Evolutionary conservation across 2,888 invertebrate genomes (phyloP).

Genomic region (Gymnocheta viridis): DNA sequence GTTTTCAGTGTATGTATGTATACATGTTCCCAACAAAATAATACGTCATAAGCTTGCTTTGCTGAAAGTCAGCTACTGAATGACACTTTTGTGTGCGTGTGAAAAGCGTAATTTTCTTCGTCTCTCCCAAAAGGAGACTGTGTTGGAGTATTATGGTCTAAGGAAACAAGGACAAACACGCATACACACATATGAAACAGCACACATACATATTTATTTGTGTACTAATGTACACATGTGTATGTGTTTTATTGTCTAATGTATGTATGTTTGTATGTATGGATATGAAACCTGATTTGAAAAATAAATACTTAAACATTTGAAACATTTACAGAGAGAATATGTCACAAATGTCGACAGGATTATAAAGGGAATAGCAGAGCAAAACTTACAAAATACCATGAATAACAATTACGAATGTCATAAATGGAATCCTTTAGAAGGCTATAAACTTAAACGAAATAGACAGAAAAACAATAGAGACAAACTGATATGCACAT

Average conservation of each 20-base stretch:
- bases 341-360: slow-evolving; percentile 5
- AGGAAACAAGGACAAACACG: slow-evolving; percentile 6
- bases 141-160: not conserved
- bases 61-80: not conserved
- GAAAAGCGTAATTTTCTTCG: not conserved
- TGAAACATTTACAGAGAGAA: slow-evolving; percentile 28
- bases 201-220: not conserved
- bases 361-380: slow-evolving; percentile 9
- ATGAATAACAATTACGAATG: slow-evolving; percentile 66
- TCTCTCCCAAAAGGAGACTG: not conserved
- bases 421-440: slow-evolving; percentile 64
- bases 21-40: not conserved
- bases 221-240: not conserved
- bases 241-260: not conserved
- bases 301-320: slow-evolving; percentile 60
- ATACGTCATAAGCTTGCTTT: not conserved
- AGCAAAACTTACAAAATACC: slow-evolving; percentile 43
- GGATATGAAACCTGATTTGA: slow-evolving; percentile 56
- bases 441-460: slow-evolving; percentile 41
- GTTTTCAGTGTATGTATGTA: too few relatives aligned
- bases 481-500: not conserved
- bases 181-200: not conserved
- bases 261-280: not conserved
- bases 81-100: not conserved
- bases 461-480: slow-evolving; percentile 10